Conservation (phyloP, 2,797 vertebrate species). For the Amazona ochrocephala region DNA sequence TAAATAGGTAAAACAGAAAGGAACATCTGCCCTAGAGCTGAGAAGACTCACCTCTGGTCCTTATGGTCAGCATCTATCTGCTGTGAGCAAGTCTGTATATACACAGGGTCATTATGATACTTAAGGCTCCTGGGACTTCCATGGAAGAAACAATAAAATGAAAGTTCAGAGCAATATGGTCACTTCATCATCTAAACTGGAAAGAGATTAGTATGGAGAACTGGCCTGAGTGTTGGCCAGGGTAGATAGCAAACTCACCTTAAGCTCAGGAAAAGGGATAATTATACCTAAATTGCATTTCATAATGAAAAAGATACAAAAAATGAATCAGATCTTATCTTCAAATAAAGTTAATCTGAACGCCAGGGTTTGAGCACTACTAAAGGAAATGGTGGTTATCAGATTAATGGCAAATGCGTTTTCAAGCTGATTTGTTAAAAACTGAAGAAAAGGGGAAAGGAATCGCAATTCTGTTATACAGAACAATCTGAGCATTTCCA, state of each 20-base stretch:
- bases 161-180: background rate
- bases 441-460: constrained; percentile 13
- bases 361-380: background rate
- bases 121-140: background rate
- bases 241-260: background rate
- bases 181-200: background rate
- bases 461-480: background rate
- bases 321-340: constrained; percentile 46
- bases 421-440: constrained; percentile 48
- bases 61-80: background rate
- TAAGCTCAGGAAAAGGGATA: constrained; percentile 27
- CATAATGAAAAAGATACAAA: constrained; percentile 62
- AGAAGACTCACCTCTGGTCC: background rate
- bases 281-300: constrained; percentile 42
- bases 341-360: constrained; percentile 38
- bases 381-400: constrained; percentile 52
- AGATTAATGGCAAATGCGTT: constrained; percentile 52
- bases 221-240: background rate
- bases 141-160: background rate
- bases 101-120: background rate
- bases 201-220: background rate
- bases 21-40: background rate
- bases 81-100: background rate
- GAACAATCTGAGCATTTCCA: constrained; percentile 33
- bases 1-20: background rate